Base-by-base conservation (phyloP, 30 jellyfish, hydroid and myxozoan species). In the Aurelia aurita region DNA sequence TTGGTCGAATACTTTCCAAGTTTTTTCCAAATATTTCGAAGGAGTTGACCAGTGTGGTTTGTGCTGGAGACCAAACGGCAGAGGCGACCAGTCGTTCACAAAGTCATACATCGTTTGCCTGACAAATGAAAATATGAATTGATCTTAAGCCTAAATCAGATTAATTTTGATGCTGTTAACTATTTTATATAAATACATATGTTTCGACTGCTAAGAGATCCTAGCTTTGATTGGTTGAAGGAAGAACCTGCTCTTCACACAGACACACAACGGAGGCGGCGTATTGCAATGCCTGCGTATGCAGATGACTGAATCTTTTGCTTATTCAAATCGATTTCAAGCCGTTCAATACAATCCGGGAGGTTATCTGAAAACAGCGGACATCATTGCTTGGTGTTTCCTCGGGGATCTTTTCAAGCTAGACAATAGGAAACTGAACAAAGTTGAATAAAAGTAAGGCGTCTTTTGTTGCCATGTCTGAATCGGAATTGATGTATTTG, bases 71-170 rank as follows among this genome's bases (percentile, higher is more conserved):
- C 60, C 72, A 34, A 55, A 44, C 59, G 75, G 89, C 28, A 77
- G 81, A 3, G 88, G 86, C 32, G 97, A 58, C 97, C 97, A 89
- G 13, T 81, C 91, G 69, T 89, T 79, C 44, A 89, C 88, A 59
- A 89, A 80, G 82, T 89, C 97, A 58, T 89, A 89, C 97, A 89
- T 89, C 76, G 93, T 89, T 76, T 76, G 96, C 69, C 96, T 75
- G 49, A 34, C 72, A 28, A 46, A 70, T 46, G 64, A 44, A 62
- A 74, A 76, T 64, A 31, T 32, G 82, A 76, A 87, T 25, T 59
- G 45, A 71, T 34, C 67, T 81, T 81, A 61, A 26, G 62, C 28
- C 74, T 2, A 26, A 64, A 66, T 63, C 43, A 81, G 91, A 81
- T 81, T 81, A 81, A 45, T 45, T n/a, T 67, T 49, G 64, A 81